phyloP scores from a whole-genome alignment of 2,113 vertebrate species.

The Typhlomys cinereus region DNA sequence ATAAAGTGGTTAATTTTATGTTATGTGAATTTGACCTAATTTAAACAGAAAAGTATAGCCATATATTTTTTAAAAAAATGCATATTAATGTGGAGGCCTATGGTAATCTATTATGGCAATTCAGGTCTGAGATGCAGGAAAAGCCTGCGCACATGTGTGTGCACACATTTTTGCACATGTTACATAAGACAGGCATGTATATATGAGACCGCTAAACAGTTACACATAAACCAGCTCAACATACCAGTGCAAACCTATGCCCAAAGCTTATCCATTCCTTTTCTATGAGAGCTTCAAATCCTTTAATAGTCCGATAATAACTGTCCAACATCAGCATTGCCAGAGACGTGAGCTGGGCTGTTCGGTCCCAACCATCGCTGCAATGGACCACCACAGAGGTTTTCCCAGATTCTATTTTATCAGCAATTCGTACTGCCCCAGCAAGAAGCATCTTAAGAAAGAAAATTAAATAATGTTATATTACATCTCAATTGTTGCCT shows the following conservation, averaged over 20 bases:
- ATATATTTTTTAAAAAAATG: not conserved
- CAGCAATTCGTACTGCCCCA: constrained; percentile 93
- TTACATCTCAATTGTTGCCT: not conserved
- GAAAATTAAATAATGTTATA: not conserved
- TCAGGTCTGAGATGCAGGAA: not conserved
- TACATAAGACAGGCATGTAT: not conserved
- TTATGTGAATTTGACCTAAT: constrained; percentile 32
- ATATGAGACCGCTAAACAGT: not conserved
- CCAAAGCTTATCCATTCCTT: constrained; percentile 99
- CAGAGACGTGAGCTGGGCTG: constrained; percentile 94
- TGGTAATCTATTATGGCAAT: not conserved
- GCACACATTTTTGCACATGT: not conserved
- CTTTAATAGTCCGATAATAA: constrained; percentile 94
- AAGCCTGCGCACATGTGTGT: not conserved
- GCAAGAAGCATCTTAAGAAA: constrained; percentile 90
- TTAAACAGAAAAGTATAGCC: not conserved
- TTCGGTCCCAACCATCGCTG: constrained; percentile 97
- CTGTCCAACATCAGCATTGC: constrained; percentile 98
- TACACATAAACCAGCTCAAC: constrained; percentile 23
- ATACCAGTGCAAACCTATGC: constrained; percentile 95
- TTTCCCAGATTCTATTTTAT: constrained; percentile 95
- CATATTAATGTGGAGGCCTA: not conserved
- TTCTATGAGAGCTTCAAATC: constrained; percentile 96
- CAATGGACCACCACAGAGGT: constrained; percentile 97
- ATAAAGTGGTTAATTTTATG: not conserved